Evolutionary conservation across 2,797 vertebrate genomes (phyloP).

Genomic region (Valencia hispanica): DNA sequence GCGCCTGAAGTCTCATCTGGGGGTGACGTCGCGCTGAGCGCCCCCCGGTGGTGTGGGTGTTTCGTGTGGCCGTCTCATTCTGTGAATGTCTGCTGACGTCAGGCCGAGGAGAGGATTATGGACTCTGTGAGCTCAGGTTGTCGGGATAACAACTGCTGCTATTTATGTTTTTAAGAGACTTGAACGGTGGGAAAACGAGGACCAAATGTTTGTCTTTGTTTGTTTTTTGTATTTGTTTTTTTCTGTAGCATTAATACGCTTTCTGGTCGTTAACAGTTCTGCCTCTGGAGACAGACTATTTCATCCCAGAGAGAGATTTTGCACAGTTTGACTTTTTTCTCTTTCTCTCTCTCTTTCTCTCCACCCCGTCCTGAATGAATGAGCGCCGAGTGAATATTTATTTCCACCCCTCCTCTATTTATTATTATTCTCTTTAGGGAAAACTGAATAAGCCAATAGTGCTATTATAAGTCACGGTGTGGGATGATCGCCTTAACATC

Average conservation of each 20-base stretch:
- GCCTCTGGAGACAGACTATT: slow-evolving; percentile 4
- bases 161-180: slow-evolving; percentile 47
- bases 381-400: slow-evolving; percentile 49
- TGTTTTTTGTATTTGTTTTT: too few species aligned
- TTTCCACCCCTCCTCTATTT: slow-evolving; percentile 63
- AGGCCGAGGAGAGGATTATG: slow-evolving; percentile 29
- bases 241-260: slow-evolving; percentile 30
- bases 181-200: slow-evolving; percentile 18
- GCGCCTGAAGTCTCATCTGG: slow-evolving; percentile 91
- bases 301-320: slow-evolving; percentile 35
- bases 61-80: slow-evolving; percentile 84
- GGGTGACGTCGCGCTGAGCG: slow-evolving; percentile 88
- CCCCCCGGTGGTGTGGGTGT: slow-evolving; percentile 34
- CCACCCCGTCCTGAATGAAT: slow-evolving; percentile 34
- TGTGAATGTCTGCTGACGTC: slow-evolving; percentile 88
- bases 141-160: slow-evolving; percentile 58
- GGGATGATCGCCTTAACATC: slow-evolving; percentile 34
- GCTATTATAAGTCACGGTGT: slow-evolving; percentile 9
- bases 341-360: too few species aligned
- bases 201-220: slow-evolving; percentile 56
- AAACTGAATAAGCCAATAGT: slow-evolving; percentile 24
- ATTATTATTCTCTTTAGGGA: slow-evolving; percentile 23
- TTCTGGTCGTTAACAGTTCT: slow-evolving; percentile 10
- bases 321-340: slow-evolving; percentile 58
- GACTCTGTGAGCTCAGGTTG: slow-evolving; percentile 69